Evolutionary conservation across 2,888 invertebrate genomes (phyloP).

Genomic region (Gandaritis pyraliata): DNA sequence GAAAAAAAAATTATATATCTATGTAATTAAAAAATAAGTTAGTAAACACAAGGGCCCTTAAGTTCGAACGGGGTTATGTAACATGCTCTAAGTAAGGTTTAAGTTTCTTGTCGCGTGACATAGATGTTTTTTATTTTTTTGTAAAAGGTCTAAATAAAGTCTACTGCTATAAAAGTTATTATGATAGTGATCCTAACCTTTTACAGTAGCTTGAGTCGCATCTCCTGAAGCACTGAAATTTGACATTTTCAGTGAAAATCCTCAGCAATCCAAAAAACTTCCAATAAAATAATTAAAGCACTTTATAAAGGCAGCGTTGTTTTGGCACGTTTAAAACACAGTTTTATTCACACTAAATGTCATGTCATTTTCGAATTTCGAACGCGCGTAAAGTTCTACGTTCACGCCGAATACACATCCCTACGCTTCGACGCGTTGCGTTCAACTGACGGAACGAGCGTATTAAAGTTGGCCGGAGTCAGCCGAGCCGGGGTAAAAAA

Average conservation of each 20-base stretch:
- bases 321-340: conserved; percentile 67
- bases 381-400: conserved; percentile 52
- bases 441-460: conserved; percentile 67
- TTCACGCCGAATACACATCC: conserved; percentile 52
- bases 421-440: conserved; percentile 54
- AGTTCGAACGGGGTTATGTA: conserved; percentile 9
- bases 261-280: conserved; percentile 54
- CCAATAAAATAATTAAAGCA: conserved; percentile 30
- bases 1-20: too few species aligned
- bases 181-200: conserved; percentile 60
- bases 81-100: conserved; percentile 12
- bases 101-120: conserved; percentile 3
- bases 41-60: neutral
- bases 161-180: neutral
- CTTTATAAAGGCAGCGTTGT: conserved; percentile 30
- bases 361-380: conserved; percentile 53
- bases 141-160: neutral
- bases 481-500: conserved; percentile 76
- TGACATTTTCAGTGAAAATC: conserved; percentile 68
- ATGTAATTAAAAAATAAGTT: too few species aligned
- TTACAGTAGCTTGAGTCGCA: conserved; percentile 64
- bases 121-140: neutral
- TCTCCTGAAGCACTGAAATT: conserved; percentile 64
- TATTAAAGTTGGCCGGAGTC: conserved; percentile 65
- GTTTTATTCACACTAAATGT: conserved; percentile 48